phyloP scores from a whole-genome alignment of 1,140 invertebrate species.

The Lepidurus couesii region DNA sequence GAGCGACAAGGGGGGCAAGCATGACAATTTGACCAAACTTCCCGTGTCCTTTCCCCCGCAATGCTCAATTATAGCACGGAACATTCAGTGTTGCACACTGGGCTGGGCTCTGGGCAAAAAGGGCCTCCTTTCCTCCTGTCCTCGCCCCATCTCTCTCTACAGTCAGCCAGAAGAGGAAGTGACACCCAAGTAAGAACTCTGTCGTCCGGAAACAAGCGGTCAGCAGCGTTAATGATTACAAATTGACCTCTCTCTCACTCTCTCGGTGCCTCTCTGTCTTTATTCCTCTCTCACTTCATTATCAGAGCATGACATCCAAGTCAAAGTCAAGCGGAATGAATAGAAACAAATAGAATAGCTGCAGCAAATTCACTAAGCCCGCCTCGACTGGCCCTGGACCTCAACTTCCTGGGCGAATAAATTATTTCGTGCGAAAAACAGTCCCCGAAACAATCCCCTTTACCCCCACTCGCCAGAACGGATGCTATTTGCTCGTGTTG shows the following conservation, averaged over 20 bases:
- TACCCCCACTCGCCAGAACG: too few species aligned
- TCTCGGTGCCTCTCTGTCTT: not conserved
- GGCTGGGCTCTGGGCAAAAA: not conserved
- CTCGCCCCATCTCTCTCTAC: not conserved
- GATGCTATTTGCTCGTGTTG: too few species aligned
- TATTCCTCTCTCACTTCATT: constrained; percentile 15
- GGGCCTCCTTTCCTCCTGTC: not conserved
- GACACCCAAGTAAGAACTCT: constrained; percentile 21
- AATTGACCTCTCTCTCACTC: not conserved
- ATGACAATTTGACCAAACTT: constrained; percentile 19
- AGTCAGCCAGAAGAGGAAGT: not conserved
- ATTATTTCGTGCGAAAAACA: not conserved
- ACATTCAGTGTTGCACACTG: constrained; percentile 11
- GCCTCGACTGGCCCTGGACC: not conserved
- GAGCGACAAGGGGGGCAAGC: not conserved
- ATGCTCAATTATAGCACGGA: constrained; percentile 8
- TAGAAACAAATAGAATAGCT: not conserved
- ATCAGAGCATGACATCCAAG: constrained; percentile 18
- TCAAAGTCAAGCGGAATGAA: not conserved
- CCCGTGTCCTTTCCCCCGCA: constrained; percentile 6
- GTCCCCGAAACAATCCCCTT: too few species aligned
- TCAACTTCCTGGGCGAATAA: not conserved
- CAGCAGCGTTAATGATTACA: constrained; percentile 22
- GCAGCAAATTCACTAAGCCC: not conserved
- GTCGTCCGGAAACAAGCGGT: constrained; percentile 20